Conservation (phyloP, 2,113 vertebrate genomes). For the Kobus ellipsiprymnus region DNA sequence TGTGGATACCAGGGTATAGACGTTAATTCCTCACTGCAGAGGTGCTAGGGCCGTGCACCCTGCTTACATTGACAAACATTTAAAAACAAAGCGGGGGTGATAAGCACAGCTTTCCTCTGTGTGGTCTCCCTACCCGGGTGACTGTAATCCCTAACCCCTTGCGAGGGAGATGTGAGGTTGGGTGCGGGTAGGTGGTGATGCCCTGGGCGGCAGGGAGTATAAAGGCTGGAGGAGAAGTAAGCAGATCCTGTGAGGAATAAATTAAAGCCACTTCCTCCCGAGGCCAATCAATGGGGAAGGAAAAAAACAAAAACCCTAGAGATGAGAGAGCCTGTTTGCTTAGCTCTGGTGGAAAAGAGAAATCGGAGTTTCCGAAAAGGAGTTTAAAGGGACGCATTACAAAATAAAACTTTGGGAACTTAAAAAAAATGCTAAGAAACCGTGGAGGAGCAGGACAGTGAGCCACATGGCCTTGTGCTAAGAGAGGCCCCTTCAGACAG, state of each 20-base stretch:
- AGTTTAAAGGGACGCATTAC: background rate
- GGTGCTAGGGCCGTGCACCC: background rate
- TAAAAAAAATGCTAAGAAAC: background rate
- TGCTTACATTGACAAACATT: background rate
- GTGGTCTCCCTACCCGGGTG: background rate
- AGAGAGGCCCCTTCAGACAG: background rate
- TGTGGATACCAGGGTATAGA: background rate
- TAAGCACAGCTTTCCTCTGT: background rate
- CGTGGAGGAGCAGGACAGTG: background rate
- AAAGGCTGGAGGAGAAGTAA: background rate
- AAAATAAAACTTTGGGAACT: background rate
- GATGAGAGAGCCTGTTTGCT: background rate
- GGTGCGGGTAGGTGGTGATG: background rate
- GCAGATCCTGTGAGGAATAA: slow-evolving; percentile 32
- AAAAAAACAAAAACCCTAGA: background rate
- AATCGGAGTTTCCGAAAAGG: background rate
- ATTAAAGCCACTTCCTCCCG: background rate
- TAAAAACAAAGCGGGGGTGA: slow-evolving; percentile 10
- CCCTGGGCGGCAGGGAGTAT: accelerated
- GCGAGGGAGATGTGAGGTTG: background rate
- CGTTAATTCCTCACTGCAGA: background rate
- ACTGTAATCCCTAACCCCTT: background rate
- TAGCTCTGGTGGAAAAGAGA: background rate
- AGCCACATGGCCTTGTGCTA: background rate
- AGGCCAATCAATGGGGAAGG: background rate